Evolutionary conservation across 2,888 invertebrate genomes (phyloP).

Genomic region (Auanema freiburgensis): DNA sequence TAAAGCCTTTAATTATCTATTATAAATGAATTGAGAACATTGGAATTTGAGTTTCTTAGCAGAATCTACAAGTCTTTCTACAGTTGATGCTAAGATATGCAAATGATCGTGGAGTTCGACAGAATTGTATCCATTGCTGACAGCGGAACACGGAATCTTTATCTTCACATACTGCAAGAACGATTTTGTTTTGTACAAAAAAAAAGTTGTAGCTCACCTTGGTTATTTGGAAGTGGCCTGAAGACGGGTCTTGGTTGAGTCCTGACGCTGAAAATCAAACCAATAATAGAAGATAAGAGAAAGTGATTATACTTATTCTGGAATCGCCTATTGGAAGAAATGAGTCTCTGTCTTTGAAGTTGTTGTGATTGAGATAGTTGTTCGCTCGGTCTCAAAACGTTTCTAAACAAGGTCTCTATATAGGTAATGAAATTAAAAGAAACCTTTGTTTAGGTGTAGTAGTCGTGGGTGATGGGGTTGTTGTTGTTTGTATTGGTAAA

Average conservation of each 20-base stretch:
- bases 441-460: too few species aligned
- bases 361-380: conserved; percentile 1
- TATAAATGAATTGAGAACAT: conserved; percentile 1
- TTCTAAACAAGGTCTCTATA: too few species aligned
- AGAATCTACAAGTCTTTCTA: conserved; percentile 35
- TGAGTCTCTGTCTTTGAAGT: conserved; percentile 3
- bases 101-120: conserved; percentile 34
- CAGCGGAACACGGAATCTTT: conserved; percentile 42
- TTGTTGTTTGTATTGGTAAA: too few species aligned
- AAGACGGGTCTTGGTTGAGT: too few species aligned
- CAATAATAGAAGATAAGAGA: background rate
- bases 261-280: background rate
- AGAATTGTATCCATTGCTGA: conserved; percentile 46
- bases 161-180: conserved; percentile 38
- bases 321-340: background rate
- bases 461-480: too few species aligned
- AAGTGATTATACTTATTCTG: background rate
- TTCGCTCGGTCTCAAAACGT: background rate
- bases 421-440: too few species aligned
- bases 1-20: too few species aligned
- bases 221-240: too few species aligned
- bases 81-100: conserved; percentile 33
- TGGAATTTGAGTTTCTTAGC: conserved; percentile 17
- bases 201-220: too few species aligned
- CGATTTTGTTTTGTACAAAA: background rate